Evolutionary conservation across 1,140 invertebrate species (phyloP).

Genomic region (Parasteatoda tepidariorum): DNA sequence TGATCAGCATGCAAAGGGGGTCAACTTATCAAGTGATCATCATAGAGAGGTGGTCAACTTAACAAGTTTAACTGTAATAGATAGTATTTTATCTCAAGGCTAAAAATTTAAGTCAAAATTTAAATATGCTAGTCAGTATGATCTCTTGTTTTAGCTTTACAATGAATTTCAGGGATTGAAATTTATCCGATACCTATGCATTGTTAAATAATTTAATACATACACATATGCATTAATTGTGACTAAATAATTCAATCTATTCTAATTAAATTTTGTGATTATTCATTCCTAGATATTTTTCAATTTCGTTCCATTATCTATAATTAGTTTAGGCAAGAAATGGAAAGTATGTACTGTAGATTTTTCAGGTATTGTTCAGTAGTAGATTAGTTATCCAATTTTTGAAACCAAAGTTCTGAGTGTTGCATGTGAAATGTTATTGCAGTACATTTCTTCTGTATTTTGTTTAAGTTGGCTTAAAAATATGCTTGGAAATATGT

Average conservation of each 20-base stretch:
- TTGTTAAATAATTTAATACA: background rate
- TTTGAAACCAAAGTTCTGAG: slow-evolving; percentile 59
- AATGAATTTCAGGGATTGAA: too few species aligned
- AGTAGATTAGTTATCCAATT: slow-evolving; percentile 51
- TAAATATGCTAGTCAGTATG: too few species aligned
- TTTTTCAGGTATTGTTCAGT: slow-evolving; percentile 50
- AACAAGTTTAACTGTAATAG: too few species aligned
- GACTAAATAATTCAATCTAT: background rate
- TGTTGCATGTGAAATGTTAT: slow-evolving; percentile 54
- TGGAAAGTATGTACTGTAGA: slow-evolving; percentile 48
- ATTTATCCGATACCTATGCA: too few species aligned
- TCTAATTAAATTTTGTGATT: background rate
- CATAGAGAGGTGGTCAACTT: too few species aligned
- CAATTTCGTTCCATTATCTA: slow-evolving; percentile 4
- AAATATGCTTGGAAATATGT: slow-evolving; percentile 58
- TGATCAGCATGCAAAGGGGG: too few species aligned
- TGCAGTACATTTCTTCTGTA: slow-evolving; percentile 41
- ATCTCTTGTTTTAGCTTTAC: too few species aligned
- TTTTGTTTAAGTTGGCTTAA: slow-evolving; percentile 53
- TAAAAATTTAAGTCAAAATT: too few species aligned
- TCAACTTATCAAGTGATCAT: too few species aligned
- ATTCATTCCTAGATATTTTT: slow-evolving; percentile 19
- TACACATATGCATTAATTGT: background rate
- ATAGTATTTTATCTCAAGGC: too few species aligned
- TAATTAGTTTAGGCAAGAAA: slow-evolving; percentile 44